Percentiles rank a stretch among this genome's conserved stretches.
These are phyloP conservation scores for Urocynchramus pylzowi DNA, from an alignment of 2,113 vertebrate species.

Conservation along the genomic window DNA sequence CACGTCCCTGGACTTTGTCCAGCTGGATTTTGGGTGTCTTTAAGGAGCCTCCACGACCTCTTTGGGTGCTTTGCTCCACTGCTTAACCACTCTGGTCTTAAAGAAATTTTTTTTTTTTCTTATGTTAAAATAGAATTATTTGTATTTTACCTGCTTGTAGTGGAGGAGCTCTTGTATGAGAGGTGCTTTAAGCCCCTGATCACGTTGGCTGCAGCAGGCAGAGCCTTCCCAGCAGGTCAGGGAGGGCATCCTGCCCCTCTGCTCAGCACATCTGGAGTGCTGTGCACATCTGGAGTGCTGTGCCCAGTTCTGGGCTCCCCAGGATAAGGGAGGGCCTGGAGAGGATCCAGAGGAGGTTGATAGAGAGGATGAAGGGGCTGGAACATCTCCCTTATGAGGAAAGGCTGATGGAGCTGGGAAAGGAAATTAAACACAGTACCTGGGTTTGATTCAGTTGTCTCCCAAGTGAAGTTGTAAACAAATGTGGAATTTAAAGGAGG, in stretches of 20 bases:
- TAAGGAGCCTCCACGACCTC: fast-evolving
- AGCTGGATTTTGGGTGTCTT: not conserved
- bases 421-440: not conserved
- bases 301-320: not conserved
- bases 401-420: not conserved
- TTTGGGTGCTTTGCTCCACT: not conserved
- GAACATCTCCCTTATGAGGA: not conserved
- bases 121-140: not conserved
- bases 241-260: not conserved
- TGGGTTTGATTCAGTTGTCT: not conserved
- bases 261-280: not conserved
- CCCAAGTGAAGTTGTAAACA: not conserved
- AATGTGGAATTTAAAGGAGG: not conserved
- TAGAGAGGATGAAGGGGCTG: not conserved
- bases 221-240: not conserved
- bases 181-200: not conserved
- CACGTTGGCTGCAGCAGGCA: not conserved
- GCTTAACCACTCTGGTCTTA: not conserved
- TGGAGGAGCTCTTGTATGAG: not conserved
- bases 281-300: not conserved
- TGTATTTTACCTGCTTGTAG: not conserved
- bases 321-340: not conserved
- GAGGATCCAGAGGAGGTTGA: not conserved
- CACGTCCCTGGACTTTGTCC: not conserved
- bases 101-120: not conserved